Conservation (phyloP, 2,888 invertebrate species). For the Polyploca ridens region DNA sequence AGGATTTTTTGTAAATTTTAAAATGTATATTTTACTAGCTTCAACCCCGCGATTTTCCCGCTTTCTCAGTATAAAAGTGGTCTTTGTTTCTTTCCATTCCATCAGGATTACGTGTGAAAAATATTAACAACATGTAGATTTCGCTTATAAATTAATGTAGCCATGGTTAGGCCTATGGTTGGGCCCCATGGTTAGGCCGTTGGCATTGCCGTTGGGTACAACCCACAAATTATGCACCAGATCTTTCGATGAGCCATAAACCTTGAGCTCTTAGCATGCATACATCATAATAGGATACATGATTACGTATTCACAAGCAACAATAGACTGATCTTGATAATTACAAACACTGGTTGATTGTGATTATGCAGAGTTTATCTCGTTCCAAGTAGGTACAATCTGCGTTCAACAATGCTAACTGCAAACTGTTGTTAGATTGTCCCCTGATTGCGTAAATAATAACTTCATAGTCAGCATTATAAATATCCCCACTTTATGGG, state of each 20-base stretch:
- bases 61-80: too few relatives aligned
- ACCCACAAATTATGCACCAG: not conserved
- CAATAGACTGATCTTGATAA: constrained; percentile 8
- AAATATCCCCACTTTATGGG: not conserved
- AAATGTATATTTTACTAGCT: too few relatives aligned
- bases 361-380: constrained; percentile 4
- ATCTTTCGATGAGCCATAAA: not conserved
- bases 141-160: too few relatives aligned
- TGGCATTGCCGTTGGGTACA: too few relatives aligned
- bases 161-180: too few relatives aligned
- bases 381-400: not conserved
- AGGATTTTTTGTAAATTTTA: too few relatives aligned
- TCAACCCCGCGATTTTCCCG: too few relatives aligned
- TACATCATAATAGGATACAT: not conserved
- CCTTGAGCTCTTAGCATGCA: not conserved
- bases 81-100: too few relatives aligned
- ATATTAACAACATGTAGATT: too few relatives aligned
- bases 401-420: not conserved
- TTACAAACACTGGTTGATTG: constrained; percentile 6
- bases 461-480: not conserved
- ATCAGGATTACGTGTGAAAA: too few relatives aligned
- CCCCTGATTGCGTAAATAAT: not conserved
- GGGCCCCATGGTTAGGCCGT: not conserved
- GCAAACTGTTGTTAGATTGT: not conserved
- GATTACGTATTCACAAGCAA: constrained; percentile 1